Percentiles rank a stretch among this genome's conserved stretches.
These are phyloP conservation scores for Epinephelus cyanopodus DNA, from an alignment of 2,113 vertebrate species.

Conservation along the genomic window DNA sequence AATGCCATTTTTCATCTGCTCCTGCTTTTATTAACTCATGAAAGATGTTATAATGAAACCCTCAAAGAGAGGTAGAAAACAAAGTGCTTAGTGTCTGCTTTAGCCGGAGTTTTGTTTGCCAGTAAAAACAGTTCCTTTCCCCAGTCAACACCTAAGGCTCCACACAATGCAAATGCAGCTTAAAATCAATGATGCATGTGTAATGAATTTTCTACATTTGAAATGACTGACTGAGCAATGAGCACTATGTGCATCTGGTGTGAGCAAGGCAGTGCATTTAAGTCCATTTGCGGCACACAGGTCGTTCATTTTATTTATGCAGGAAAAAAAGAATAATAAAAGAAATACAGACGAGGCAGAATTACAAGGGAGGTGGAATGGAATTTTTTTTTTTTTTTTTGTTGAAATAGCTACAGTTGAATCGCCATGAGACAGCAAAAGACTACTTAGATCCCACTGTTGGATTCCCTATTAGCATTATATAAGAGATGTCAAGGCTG, in stretches of 20 bases:
- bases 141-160: constrained; percentile 59
- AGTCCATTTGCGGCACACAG: constrained; percentile 34
- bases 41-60: constrained; percentile 36
- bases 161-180: constrained; percentile 73
- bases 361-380: constrained; percentile 21
- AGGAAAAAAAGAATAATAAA: constrained; percentile 12
- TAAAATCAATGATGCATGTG: constrained; percentile 68
- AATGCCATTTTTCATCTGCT: constrained; percentile 45
- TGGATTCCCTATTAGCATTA: constrained; percentile 64
- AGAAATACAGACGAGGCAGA: constrained; percentile 19
- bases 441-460: neutral
- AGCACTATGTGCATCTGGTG: constrained; percentile 62
- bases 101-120: constrained; percentile 42
- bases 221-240: constrained; percentile 72
- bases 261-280: constrained; percentile 43
- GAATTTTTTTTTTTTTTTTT: constrained; percentile 3
- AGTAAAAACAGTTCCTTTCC: constrained; percentile 30
- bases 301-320: constrained; percentile 37
- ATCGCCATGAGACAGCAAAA: constrained; percentile 2
- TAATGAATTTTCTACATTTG: constrained; percentile 70
- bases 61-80: constrained; percentile 28
- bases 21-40: constrained; percentile 28
- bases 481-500: constrained; percentile 72
- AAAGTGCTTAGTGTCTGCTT: constrained; percentile 55
- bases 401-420: constrained; percentile 22